Base-by-base conservation (phyloP, 1,140 invertebrate species). In the Drosophila subobscura region DNA sequence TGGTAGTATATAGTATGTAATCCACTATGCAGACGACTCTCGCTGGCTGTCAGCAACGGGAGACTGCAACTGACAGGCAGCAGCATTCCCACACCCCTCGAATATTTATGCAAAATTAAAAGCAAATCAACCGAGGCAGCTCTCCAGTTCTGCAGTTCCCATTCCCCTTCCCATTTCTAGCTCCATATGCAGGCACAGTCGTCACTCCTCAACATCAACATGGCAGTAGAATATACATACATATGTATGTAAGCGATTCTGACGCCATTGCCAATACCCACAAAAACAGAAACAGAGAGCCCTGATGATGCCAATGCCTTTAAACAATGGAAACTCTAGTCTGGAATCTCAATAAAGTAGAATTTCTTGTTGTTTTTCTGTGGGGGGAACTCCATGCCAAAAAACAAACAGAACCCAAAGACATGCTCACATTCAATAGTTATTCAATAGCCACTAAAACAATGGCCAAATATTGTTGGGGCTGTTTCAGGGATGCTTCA, bases 51-150 rank as follows among this genome's bases (percentile, higher is more conserved):
- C 72, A 68, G 61, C 46, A 56, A 76, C 53, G 45, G 72, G 33
- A 68, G 76, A 77, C 75, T 78, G 77, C 81, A 83, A 52, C 61
- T 79, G 79, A 79, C 79, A 72, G 33, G 33, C 33, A 49, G 65
- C 65, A 68, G 64, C 33, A 70, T 67, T 50, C 47, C 47, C 61
- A 7, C 37, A 33, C 16, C 29, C 16, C 61, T 65, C 74, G 70
- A 73, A 88, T 83, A 85, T 85, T 85, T 85, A 88, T 85, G 81
- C 83, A 88, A 85, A 85, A 77, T 75, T 77, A 88, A 83, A 85
- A 73, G 78, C 74, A 83, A 86, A 86, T 88, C 81, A 74, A 86
- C 85, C 33, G 72, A 77, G 60, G 59, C 78, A 85, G 77, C 64
- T 83, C 66, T 79, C 72, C 50, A 33, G 23, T 25, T 66, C 8